These are phyloP conservation scores for Sesamia nonagrioides DNA, from an alignment of 1,140 invertebrate species.

Conservation along the genomic window DNA sequence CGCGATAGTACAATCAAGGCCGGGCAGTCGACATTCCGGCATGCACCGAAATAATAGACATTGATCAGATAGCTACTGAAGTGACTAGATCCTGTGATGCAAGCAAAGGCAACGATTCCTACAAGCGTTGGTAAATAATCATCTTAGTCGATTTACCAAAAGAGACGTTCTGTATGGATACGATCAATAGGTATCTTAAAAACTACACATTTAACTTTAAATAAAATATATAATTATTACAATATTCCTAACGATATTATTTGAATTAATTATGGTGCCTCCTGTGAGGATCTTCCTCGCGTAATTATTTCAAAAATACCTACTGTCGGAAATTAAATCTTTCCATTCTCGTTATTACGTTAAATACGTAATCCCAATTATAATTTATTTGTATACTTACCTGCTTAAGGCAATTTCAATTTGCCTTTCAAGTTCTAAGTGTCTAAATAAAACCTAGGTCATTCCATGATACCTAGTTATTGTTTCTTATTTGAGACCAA, in stretches of 20 bases:
- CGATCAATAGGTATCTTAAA: not conserved
- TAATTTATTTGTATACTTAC: too few species aligned
- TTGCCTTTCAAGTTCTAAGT: too few species aligned
- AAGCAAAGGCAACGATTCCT: constrained; percentile 23
- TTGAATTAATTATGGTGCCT: constrained; percentile 36
- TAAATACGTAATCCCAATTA: too few species aligned
- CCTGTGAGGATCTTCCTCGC: too few species aligned
- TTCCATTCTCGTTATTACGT: too few species aligned
- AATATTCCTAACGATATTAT: constrained; percentile 14
- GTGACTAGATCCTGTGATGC: not conserved
- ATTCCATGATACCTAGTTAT: too few species aligned
- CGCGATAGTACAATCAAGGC: constrained; percentile 96
- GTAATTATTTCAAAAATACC: too few species aligned
- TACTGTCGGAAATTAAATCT: too few species aligned
- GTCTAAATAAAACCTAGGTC: too few species aligned
- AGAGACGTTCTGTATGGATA: constrained; percentile 5
- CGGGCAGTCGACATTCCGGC: constrained; percentile 94
- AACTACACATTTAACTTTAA: constrained; percentile 19
- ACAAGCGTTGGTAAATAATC: constrained; percentile 15
- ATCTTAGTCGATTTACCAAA: constrained; percentile 38
- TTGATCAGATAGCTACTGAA: constrained; percentile 58
- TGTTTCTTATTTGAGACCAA: too few species aligned
- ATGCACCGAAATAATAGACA: constrained; percentile 88
- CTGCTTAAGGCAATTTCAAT: too few species aligned
- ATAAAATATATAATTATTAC: constrained; percentile 10